A percentile compares a stretch with the other conserved stretches of the same genome.
phyloP scores from a whole-genome alignment of 1,140 invertebrate genomes.

The Maconellicoccus hirsutus region DNA sequence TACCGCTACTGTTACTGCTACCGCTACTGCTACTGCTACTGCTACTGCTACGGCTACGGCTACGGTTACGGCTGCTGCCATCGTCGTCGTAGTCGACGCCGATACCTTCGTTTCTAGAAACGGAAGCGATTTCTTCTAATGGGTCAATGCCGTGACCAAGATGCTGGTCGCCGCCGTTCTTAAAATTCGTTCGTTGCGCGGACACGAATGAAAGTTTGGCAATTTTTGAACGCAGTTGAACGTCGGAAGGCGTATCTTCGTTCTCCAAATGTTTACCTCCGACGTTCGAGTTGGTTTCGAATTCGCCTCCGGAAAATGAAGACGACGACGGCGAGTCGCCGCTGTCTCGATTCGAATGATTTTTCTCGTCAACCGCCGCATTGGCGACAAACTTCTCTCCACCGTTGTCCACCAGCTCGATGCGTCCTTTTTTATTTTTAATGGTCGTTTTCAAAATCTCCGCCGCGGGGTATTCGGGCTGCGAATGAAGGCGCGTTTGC shows the following conservation, averaged over 20 bases:
- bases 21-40: too few species aligned
- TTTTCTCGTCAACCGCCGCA: not conserved
- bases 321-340: not conserved
- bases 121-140: conserved; percentile 12
- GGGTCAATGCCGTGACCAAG: conserved; percentile 15
- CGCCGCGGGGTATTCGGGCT: conserved; percentile 23
- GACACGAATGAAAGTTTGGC: not conserved
- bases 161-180: not conserved
- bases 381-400: conserved; percentile 21
- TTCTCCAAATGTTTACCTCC: not conserved
- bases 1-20: not conserved
- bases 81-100: too few species aligned
- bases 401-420: conserved; percentile 27
- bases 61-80: not conserved
- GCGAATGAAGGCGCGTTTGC: conserved; percentile 13
- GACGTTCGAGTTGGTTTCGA: not conserved
- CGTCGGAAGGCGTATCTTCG: not conserved
- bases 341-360: not conserved
- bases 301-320: not conserved
- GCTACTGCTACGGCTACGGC: too few species aligned
- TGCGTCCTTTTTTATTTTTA: conserved; percentile 28
- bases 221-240: not conserved
- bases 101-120: not conserved
- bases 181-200: not conserved
- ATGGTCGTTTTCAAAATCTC: conserved; percentile 26